These are phyloP conservation scores for Gobiocypris rarus DNA, from an alignment of 2,113 vertebrate species.

Conservation along the genomic window DNA sequence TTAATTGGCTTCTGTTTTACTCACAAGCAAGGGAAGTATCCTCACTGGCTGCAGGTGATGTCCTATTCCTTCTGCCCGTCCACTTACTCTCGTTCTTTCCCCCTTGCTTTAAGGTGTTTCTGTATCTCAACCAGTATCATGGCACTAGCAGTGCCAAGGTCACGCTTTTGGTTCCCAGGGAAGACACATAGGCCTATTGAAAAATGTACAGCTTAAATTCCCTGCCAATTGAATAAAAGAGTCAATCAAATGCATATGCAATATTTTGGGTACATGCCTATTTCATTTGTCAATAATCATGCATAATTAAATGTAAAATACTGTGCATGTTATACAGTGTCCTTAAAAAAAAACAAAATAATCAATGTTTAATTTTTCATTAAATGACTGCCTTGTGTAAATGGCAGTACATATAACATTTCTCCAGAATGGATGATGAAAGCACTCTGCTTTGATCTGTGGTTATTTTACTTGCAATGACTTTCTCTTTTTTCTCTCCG, in stretches of 20 bases:
- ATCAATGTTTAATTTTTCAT: not conserved
- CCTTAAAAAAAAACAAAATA: not conserved
- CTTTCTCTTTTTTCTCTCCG: not conserved
- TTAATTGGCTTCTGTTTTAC: not conserved
- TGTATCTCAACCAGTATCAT: not conserved
- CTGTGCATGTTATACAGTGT: not conserved
- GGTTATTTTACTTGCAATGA: constrained; percentile 54
- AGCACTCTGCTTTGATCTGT: constrained; percentile 43
- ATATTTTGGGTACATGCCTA: not conserved
- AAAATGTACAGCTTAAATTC: not conserved
- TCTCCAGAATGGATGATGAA: constrained; percentile 10
- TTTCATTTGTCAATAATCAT: not conserved
- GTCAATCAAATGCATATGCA: not conserved
- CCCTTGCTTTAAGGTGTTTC: not conserved
- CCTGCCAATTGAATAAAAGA: not conserved
- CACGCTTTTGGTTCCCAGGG: not conserved
- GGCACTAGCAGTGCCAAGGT: not conserved
- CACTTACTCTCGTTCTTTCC: not conserved
- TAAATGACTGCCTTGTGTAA: not conserved
- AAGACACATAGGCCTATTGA: not conserved
- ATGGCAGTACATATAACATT: not conserved
- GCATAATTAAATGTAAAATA: not conserved
- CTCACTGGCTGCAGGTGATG: not conserved
- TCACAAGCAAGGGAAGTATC: not conserved
- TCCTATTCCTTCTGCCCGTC: not conserved